Percentiles rank a stretch among this genome's conserved stretches.
Evolutionary conservation across 1,140 invertebrate species (phyloP).

Genomic region (Drosophila eugracilis): DNA sequence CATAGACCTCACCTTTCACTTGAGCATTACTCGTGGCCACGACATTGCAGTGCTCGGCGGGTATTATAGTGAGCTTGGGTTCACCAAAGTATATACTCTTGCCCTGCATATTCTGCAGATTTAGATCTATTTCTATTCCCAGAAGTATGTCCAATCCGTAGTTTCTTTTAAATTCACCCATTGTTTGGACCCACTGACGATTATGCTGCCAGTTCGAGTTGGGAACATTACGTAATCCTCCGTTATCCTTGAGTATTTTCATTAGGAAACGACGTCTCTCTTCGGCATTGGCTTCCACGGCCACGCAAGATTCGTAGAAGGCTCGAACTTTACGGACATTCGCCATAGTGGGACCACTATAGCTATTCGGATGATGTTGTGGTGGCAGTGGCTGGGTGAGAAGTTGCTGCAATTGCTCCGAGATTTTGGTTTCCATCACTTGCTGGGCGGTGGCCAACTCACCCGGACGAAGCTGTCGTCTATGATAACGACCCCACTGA

Average conservation of each 20-base stretch:
- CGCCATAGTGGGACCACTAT: slow-evolving; percentile 12
- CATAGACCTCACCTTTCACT: slow-evolving; percentile 39
- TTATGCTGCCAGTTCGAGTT: slow-evolving; percentile 58
- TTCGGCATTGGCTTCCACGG: slow-evolving; percentile 71
- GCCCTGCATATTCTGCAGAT: slow-evolving; percentile 52
- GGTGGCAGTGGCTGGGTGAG: slow-evolving; percentile 38
- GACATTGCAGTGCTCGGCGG: slow-evolving; percentile 61
- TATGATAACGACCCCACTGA: slow-evolving; percentile 86
- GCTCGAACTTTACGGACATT: slow-evolving; percentile 89
- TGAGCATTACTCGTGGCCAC: slow-evolving; percentile 16
- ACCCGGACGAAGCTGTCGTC: slow-evolving; percentile 32
- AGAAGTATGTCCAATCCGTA: slow-evolving; percentile 76
- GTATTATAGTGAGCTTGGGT: slow-evolving; percentile 68
- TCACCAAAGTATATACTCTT: slow-evolving; percentile 71
- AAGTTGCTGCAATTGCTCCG: slow-evolving; percentile 49
- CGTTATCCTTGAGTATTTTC: slow-evolving; percentile 55
- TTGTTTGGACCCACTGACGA: slow-evolving; percentile 58
- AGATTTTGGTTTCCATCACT: slow-evolving; percentile 41
- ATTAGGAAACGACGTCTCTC: slow-evolving; percentile 52
- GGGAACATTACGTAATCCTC: slow-evolving; percentile 55
- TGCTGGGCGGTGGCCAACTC: slow-evolving; percentile 54
- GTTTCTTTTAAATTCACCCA: slow-evolving; percentile 52
- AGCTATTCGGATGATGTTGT: slow-evolving; percentile 44
- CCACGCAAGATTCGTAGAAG: slow-evolving; percentile 93
- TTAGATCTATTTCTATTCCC: slow-evolving; percentile 65